Conservation (phyloP, 2,113 vertebrate genomes). For the Macaca mulatta region DNA sequence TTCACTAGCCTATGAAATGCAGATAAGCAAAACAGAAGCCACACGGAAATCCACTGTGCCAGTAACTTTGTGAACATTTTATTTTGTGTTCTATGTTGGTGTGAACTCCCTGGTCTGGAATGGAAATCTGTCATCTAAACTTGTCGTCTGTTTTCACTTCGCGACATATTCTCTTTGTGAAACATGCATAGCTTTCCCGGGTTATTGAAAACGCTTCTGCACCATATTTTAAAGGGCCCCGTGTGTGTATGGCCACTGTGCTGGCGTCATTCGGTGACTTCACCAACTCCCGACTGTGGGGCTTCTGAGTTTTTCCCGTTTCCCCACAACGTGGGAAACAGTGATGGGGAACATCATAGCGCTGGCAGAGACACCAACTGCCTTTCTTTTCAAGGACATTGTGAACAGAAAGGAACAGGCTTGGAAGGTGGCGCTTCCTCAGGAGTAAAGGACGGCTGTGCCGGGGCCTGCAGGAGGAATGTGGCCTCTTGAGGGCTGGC, state of each 20-base stretch:
- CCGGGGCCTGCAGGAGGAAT: not conserved
- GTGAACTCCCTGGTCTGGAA: no score
- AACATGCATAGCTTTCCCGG: not conserved
- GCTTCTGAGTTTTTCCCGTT: rapidly evolving
- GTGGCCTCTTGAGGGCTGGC: no score
- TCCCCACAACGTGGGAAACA: rapidly evolving
- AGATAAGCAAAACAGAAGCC: rapidly evolving
- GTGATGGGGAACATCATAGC: rapidly evolving
- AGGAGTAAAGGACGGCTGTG: not conserved
- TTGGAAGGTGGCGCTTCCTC: rapidly evolving
- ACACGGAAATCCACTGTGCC: rapidly evolving
- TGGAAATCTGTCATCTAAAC: not conserved
- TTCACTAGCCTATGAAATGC: rapidly evolving
- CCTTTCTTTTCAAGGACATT: not conserved
- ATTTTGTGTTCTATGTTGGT: not conserved
- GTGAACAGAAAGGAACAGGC: no score
- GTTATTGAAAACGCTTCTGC: no score
- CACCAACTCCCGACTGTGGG: no score
- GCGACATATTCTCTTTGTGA: rapidly evolving
- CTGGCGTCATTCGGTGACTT: rapidly evolving
- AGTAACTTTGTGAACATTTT: rapidly evolving
- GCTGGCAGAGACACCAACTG: rapidly evolving
- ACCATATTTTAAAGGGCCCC: no score
- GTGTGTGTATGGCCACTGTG: no score
- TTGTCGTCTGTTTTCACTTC: not conserved